Conservation (phyloP, 2,113 vertebrate genomes). For the human (Homo sapiens) region DNA sequence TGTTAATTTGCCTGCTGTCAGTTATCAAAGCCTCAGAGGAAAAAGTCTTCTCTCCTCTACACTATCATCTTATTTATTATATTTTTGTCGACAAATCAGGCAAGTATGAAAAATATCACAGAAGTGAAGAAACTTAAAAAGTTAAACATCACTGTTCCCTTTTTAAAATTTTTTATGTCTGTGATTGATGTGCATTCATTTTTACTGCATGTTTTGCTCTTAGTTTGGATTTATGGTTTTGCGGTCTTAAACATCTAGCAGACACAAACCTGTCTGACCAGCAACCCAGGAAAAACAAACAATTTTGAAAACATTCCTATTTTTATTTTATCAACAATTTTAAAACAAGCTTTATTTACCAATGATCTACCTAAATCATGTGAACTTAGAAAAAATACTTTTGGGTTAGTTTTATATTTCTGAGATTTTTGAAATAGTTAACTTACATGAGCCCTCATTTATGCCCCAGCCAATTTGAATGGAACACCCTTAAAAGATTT, state of each 20-base stretch:
- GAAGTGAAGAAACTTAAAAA: neutral
- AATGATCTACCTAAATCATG: neutral
- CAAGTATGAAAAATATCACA: neutral
- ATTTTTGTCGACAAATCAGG: neutral
- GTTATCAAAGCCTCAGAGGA: neutral
- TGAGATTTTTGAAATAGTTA: neutral
- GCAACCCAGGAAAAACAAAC: neutral
- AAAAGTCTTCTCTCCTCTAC: neutral
- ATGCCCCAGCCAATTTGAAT: neutral
- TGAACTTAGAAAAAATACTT: neutral
- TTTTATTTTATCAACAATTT: neutral
- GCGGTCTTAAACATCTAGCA: neutral
- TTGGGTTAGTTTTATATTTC: neutral
- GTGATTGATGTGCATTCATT: neutral
- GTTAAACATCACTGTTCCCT: neutral
- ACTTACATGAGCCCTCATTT: neutral
- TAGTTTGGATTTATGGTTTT: neutral
- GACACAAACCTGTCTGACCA: neutral
- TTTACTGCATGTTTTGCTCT: neutral
- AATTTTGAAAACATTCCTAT: neutral
- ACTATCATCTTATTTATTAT: neutral
- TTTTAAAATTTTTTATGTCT: neutral
- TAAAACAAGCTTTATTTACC: neutral
- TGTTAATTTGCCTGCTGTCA: neutral
- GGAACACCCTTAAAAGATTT: neutral